phyloP scores from a whole-genome alignment of 2,888 invertebrate species.

The Endotricha flammealis region DNA sequence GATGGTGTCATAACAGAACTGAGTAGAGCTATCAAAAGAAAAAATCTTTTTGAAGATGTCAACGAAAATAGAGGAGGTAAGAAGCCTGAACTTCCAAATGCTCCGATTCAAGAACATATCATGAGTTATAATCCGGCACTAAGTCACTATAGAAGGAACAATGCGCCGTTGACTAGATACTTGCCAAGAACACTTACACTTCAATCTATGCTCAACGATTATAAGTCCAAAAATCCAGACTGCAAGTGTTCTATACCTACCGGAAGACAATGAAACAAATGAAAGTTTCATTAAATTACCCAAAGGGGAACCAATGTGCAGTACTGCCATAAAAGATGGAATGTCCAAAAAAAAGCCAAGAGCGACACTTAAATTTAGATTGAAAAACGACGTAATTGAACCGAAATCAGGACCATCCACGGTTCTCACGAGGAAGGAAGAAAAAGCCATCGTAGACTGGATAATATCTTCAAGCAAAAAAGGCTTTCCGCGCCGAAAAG shows the following conservation, averaged over 20 bases:
- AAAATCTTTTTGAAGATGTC: slow-evolving; percentile 2
- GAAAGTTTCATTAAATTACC: slow-evolving; percentile 14
- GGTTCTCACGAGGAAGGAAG: slow-evolving; percentile 20
- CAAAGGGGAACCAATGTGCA: too few relatives aligned
- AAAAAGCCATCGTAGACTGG: slow-evolving; percentile 21
- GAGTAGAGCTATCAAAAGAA: too few relatives aligned
- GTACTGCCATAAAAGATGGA: slow-evolving; percentile 12
- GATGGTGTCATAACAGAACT: not conserved
- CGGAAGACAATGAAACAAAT: slow-evolving; percentile 15
- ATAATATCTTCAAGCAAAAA: slow-evolving; percentile 19
- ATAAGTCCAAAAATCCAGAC: slow-evolving; percentile 14
- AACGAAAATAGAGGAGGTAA: slow-evolving; percentile 16
- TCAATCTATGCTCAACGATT: slow-evolving; percentile 15
- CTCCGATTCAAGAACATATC: slow-evolving; percentile 15
- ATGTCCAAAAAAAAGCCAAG: slow-evolving; percentile 23
- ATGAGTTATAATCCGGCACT: slow-evolving; percentile 12
- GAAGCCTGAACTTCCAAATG: slow-evolving; percentile 14
- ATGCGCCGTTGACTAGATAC: slow-evolving; percentile 14
- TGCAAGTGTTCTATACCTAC: slow-evolving; percentile 7
- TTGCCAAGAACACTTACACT: slow-evolving; percentile 15
- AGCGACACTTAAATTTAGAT: slow-evolving; percentile 23
- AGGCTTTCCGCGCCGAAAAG: slow-evolving; percentile 22
- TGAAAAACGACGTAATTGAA: slow-evolving; percentile 19
- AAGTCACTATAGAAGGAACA: slow-evolving; percentile 16
- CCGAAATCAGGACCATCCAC: slow-evolving; percentile 23